These are phyloP conservation scores for Oryzias curvinotus DNA, from an alignment of 2,113 vertebrate species.

Conservation along the genomic window DNA sequence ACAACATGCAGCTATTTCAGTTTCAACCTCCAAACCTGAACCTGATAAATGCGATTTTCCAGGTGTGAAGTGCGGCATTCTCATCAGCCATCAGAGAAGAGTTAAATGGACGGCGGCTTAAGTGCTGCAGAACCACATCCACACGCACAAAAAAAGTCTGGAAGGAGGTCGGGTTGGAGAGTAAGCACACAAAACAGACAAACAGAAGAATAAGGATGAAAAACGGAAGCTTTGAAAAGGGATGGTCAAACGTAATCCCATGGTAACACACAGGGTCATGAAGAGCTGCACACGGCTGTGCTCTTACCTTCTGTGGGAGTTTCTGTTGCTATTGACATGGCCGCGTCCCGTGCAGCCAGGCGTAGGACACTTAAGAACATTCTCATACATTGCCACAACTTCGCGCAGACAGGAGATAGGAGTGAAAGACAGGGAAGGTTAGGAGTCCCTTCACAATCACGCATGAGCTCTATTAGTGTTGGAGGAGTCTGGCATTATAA, in stretches of 20 bases:
- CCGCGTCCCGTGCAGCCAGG: slow-evolving; percentile 99
- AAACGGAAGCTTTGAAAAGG: not conserved
- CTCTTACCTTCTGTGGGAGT: slow-evolving; percentile 99
- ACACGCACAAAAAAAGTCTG: slow-evolving; percentile 2
- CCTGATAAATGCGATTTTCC: slow-evolving; percentile 55
- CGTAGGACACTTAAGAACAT: slow-evolving; percentile 99
- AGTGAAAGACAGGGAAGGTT: slow-evolving; percentile 87
- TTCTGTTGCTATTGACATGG: slow-evolving; percentile 99
- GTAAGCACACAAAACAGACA: not conserved
- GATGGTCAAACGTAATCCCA: slow-evolving; percentile 18
- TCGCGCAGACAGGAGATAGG: slow-evolving; percentile 83
- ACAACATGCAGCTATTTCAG: slow-evolving; percentile 65
- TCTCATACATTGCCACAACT: slow-evolving; percentile 99
- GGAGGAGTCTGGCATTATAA: slow-evolving; percentile 74
- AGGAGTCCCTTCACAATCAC: slow-evolving; percentile 78
- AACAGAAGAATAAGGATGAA: not conserved
- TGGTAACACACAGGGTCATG: slow-evolving; percentile 7
- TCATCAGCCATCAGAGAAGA: slow-evolving; percentile 30
- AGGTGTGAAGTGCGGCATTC: slow-evolving; percentile 49
- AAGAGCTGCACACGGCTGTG: slow-evolving; percentile 26
- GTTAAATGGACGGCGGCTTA: slow-evolving; percentile 12
- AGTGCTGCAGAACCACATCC: not conserved
- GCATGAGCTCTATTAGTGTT: slow-evolving; percentile 71
- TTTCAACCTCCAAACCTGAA: slow-evolving; percentile 50
- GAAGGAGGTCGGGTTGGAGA: not conserved